Percentiles rank a stretch among this genome's conserved stretches.
phyloP scores from a whole-genome alignment of 1,140 invertebrate species.

The Drosophila jambulina region DNA sequence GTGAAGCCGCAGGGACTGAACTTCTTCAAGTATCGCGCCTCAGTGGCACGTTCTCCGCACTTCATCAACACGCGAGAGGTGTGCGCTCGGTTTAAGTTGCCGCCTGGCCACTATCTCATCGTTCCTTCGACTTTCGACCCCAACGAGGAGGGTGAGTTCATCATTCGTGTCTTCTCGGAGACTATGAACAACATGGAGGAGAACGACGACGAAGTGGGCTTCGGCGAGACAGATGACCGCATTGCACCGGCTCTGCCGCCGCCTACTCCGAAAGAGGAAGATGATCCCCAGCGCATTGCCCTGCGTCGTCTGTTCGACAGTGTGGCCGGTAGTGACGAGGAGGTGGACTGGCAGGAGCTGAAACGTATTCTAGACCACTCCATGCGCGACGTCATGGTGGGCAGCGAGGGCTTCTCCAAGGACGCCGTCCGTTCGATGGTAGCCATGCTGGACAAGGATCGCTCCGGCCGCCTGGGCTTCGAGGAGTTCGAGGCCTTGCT shows the following conservation, averaged over 20 bases:
- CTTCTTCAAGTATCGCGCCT: constrained; percentile 98
- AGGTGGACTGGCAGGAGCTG: constrained; percentile 97
- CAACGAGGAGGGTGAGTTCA: constrained; percentile 97
- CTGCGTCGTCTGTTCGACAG: constrained; percentile 93
- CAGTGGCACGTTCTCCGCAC: constrained; percentile 94
- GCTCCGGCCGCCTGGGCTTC: constrained; percentile 96
- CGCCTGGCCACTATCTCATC: constrained; percentile 97
- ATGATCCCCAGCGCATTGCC: constrained; percentile 87
- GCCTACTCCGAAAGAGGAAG: constrained; percentile 84
- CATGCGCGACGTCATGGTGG: constrained; percentile 89
- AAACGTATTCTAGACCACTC: constrained; percentile 97
- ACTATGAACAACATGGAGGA: constrained; percentile 94
- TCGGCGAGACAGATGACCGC: constrained; percentile 89
- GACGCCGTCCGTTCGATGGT: constrained; percentile 98
- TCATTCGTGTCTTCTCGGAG: constrained; percentile 98
- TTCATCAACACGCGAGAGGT: constrained; percentile 99
- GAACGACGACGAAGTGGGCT: constrained; percentile 93
- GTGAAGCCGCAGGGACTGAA: constrained; percentile 94
- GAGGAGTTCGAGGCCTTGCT: constrained; percentile 97
- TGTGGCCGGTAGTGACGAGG: constrained; percentile 95
- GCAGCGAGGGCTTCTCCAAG: constrained; percentile 92
- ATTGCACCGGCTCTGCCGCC: constrained; percentile 76
- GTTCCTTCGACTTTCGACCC: constrained; percentile 99
- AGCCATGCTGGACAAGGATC: constrained; percentile 96
- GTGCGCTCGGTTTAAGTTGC: constrained; percentile 91